phyloP scores from a whole-genome alignment of 1,140 invertebrate species.

The Eumeta japonica region DNA sequence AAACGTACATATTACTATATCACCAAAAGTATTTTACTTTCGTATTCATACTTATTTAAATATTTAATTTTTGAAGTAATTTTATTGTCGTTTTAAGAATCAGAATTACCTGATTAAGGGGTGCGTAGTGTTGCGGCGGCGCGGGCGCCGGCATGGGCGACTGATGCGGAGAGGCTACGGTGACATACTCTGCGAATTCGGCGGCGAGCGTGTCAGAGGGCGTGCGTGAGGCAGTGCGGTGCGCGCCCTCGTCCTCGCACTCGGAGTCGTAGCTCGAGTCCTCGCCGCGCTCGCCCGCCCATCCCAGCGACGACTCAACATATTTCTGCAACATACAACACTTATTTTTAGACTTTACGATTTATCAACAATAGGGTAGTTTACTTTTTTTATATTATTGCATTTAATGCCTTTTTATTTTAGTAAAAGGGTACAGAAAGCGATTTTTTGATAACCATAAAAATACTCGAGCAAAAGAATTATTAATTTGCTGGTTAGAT shows the following conservation, averaged over 20 bases:
- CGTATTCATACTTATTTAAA: too few relatives aligned
- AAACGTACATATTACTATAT: too few relatives aligned
- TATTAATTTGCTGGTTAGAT: background rate
- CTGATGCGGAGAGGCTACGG: slow-evolving; percentile 37
- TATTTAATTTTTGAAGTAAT: too few relatives aligned
- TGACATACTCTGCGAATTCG: slow-evolving; percentile 83
- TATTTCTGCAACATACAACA: slow-evolving; percentile 44
- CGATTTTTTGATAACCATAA: background rate
- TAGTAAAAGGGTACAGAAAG: background rate
- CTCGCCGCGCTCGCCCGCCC: slow-evolving; percentile 65
- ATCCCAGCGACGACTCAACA: slow-evolving; percentile 52
- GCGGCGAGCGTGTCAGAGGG: slow-evolving; percentile 79
- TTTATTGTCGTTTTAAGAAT: too few relatives aligned
- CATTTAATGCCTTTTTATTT: too few relatives aligned
- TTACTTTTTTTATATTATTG: too few relatives aligned
- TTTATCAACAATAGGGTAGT: too few relatives aligned
- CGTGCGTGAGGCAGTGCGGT: slow-evolving; percentile 77
- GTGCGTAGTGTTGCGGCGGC: background rate
- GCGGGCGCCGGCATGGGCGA: slow-evolving; percentile 13
- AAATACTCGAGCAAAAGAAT: background rate
- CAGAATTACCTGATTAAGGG: background rate
- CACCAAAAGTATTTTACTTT: too few relatives aligned
- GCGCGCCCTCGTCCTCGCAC: slow-evolving; percentile 70
- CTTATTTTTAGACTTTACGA: too few relatives aligned
- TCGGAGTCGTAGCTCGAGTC: slow-evolving; percentile 88